Evolutionary conservation across 23 tunicate species (phyloP).

Genomic region (Ascidia mentula): DNA sequence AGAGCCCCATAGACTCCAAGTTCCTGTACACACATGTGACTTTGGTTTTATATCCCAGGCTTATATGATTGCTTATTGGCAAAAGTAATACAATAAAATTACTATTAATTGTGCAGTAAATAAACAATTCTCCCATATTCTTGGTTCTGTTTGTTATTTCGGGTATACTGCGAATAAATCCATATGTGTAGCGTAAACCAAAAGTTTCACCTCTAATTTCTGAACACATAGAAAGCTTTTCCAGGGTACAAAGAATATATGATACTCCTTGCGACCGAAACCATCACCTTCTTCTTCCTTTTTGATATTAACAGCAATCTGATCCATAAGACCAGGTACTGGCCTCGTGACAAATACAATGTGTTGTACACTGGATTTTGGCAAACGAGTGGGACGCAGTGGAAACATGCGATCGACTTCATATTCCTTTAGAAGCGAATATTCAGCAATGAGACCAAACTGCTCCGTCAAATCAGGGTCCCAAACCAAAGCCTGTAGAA

Average conservation of each 20-base stretch:
- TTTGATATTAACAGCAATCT: constrained; percentile 62
- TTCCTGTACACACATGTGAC: constrained; percentile 40
- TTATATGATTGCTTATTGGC: not conserved
- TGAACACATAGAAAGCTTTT: constrained; percentile 86
- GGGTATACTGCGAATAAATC: too few species aligned
- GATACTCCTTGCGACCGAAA: constrained; percentile 61
- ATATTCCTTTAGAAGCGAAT: constrained; percentile 82
- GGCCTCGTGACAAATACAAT: constrained; percentile 78
- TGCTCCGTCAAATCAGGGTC: constrained; percentile 73
- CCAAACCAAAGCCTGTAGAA: constrained; percentile 87
- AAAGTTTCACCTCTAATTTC: constrained; percentile 75
- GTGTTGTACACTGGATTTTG: constrained; percentile 64
- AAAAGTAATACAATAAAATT: too few species aligned
- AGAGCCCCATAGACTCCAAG: constrained; percentile 69
- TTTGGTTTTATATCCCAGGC: not conserved
- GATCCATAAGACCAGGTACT: constrained; percentile 51
- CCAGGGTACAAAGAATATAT: constrained; percentile 88
- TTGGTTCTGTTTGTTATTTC: too few species aligned
- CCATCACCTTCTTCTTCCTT: constrained; percentile 82
- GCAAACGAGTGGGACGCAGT: constrained; percentile 58
- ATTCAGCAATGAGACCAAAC: constrained; percentile 85
- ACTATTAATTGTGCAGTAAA: too few species aligned
- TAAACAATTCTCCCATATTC: too few species aligned
- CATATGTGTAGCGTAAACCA: too few species aligned
- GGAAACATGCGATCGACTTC: constrained; percentile 91